phyloP scores from a whole-genome alignment of 2,888 invertebrate species.

The Microctonus hyperodae region DNA sequence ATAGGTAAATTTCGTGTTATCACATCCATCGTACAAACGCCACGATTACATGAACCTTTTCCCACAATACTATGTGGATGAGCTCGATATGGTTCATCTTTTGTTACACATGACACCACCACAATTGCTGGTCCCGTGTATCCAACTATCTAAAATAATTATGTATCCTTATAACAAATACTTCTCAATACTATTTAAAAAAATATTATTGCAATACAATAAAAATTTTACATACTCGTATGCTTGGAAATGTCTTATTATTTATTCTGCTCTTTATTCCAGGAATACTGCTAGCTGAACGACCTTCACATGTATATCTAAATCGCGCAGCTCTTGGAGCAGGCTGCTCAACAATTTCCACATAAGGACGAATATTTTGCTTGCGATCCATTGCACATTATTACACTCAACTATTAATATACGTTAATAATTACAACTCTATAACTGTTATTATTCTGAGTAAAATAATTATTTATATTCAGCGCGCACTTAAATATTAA shows the following conservation, averaged over 20 bases:
- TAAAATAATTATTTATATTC: background rate
- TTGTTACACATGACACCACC: constrained; percentile 71
- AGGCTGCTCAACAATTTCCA: constrained; percentile 90
- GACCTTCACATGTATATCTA: constrained; percentile 94
- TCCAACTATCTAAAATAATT: constrained; percentile 61
- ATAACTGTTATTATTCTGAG: background rate
- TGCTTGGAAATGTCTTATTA: constrained; percentile 90
- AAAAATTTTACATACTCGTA: constrained; percentile 70
- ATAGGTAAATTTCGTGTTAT: constrained; percentile 61
- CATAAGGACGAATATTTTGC: constrained; percentile 64
- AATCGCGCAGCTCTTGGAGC: constrained; percentile 89
- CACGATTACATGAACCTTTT: constrained; percentile 68
- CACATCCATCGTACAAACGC: constrained; percentile 67
- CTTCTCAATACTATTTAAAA: background rate
- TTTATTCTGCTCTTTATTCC: constrained; percentile 89
- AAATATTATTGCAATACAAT: background rate
- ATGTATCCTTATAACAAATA: background rate
- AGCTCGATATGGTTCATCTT: constrained; percentile 66
- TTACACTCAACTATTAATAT: background rate
- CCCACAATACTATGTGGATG: constrained; percentile 72
- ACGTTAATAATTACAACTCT: too few relatives aligned
- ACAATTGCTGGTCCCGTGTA: constrained; percentile 67
- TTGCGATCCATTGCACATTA: background rate
- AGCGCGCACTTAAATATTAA: background rate
- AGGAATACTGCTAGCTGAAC: constrained; percentile 95